These are phyloP conservation scores for Acanthurus lineatus DNA, from an alignment of 2,797 vertebrate species.

Conservation along the genomic window DNA sequence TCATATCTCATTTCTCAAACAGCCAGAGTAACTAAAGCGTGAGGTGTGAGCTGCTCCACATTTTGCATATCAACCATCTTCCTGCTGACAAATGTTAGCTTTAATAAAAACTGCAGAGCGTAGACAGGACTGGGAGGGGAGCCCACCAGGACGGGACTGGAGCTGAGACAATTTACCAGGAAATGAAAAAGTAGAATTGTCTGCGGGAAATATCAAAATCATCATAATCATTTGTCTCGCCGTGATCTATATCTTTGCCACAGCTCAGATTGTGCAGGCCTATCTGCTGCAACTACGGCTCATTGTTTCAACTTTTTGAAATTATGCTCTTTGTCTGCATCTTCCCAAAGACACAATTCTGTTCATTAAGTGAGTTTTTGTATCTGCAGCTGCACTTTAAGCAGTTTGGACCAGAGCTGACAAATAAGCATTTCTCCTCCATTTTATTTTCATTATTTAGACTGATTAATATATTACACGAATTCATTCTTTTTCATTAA, in stretches of 20 bases:
- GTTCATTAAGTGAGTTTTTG: constrained; percentile 27
- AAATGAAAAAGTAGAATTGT: constrained; percentile 90
- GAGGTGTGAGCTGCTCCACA: constrained; percentile 84
- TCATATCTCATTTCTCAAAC: constrained; percentile 86
- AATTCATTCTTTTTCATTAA: constrained; percentile 20
- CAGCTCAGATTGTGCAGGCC: constrained; percentile 52
- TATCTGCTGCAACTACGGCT: constrained; percentile 49
- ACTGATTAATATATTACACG: neutral
- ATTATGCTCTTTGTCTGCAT: constrained; percentile 45
- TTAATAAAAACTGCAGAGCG: constrained; percentile 87
- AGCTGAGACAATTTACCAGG: constrained; percentile 82
- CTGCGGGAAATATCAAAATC: constrained; percentile 82
- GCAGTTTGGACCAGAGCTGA: constrained; percentile 18
- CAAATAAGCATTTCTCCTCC: neutral
- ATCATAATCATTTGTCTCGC: constrained; percentile 86
- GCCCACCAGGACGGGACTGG: constrained; percentile 63
- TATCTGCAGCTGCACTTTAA: constrained; percentile 4
- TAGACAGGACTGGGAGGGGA: constrained; percentile 62
- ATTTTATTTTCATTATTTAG: neutral
- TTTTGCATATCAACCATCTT: constrained; percentile 94
- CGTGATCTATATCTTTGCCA: constrained; percentile 75
- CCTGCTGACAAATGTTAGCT: constrained; percentile 88
- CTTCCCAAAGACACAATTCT: constrained; percentile 25
- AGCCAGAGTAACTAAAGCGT: constrained; percentile 85
- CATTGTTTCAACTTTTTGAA: constrained; percentile 60